Percentiles rank a stretch among this genome's conserved stretches.
These are phyloP conservation scores for Tolypeutes matacus DNA, from an alignment of 2,797 vertebrate species.

Conservation along the genomic window DNA sequence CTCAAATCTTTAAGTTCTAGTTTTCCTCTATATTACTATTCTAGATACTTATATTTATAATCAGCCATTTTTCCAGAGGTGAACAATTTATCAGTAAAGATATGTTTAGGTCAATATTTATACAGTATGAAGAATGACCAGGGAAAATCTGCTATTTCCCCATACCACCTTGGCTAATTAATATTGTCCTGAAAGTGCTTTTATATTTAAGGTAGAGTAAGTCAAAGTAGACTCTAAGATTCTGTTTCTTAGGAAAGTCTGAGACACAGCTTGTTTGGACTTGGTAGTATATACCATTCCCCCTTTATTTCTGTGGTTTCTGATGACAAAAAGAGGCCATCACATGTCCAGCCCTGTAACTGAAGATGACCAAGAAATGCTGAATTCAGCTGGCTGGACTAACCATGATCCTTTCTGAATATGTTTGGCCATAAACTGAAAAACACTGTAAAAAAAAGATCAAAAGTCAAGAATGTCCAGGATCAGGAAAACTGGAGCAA, in stretches of 20 bases:
- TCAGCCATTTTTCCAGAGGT: neutral
- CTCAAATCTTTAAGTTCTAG: neutral
- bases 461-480: neutral
- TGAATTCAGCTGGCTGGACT: conserved; percentile 34
- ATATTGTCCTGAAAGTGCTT: neutral
- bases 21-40: neutral
- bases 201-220: neutral
- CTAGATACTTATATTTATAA: neutral
- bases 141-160: neutral
- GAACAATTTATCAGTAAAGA: neutral
- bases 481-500: neutral
- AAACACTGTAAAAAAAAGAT: conserved; percentile 23
- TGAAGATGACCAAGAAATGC: neutral
- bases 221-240: neutral
- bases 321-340: neutral
- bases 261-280: neutral
- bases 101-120: neutral
- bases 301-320: neutral
- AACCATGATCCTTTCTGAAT: neutral
- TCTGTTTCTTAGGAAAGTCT: neutral
- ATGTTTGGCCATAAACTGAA: neutral
- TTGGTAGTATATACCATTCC: neutral
- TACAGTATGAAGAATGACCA: neutral
- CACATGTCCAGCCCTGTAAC: neutral
- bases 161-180: neutral